phyloP scores from a whole-genome alignment of 2,797 vertebrate species.

The Enteromius radiatus region DNA sequence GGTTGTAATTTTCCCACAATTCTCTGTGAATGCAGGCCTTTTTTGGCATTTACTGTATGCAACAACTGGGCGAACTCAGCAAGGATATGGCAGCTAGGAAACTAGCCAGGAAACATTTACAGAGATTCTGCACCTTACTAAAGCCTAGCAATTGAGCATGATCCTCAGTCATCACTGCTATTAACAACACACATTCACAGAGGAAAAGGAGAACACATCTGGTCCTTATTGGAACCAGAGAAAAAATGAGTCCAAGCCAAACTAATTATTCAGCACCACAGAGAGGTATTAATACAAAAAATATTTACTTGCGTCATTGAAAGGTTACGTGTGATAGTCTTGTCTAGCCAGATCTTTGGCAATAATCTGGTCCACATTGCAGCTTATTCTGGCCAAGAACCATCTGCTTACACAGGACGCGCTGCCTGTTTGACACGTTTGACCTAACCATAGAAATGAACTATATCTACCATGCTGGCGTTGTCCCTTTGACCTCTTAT shows the following conservation, averaged over 20 bases:
- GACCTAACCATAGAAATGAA: not conserved
- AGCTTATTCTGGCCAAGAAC: slow-evolving; percentile 10
- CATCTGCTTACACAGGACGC: not conserved
- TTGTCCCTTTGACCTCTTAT: not conserved
- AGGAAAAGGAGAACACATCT: slow-evolving; percentile 52
- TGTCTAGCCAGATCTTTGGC: slow-evolving; percentile 26
- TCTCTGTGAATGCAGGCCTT: slow-evolving; percentile 22
- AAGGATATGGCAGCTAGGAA: slow-evolving; percentile 33
- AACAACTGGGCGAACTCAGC: slow-evolving; percentile 31
- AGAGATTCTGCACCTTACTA: slow-evolving; percentile 47
- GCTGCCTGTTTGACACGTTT: not conserved
- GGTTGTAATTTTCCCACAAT: slow-evolving; percentile 24
- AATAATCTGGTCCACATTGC: slow-evolving; percentile 4
- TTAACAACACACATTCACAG: slow-evolving; percentile 41
- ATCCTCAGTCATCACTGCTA: slow-evolving; percentile 36
- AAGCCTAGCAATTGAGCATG: slow-evolving; percentile 48
- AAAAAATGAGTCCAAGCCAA: slow-evolving; percentile 37
- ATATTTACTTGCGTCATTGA: slow-evolving; percentile 26
- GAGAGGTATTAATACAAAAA: slow-evolving; percentile 30
- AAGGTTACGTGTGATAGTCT: slow-evolving; percentile 18
- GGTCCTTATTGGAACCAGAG: slow-evolving; percentile 57
- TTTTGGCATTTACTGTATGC: slow-evolving; percentile 39
- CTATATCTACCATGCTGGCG: not conserved
- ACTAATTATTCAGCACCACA: slow-evolving; percentile 47
- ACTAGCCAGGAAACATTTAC: slow-evolving; percentile 56